These are phyloP conservation scores for Acropternis orthonyx DNA, from an alignment of 2,797 vertebrate species.

Conservation along the genomic window DNA sequence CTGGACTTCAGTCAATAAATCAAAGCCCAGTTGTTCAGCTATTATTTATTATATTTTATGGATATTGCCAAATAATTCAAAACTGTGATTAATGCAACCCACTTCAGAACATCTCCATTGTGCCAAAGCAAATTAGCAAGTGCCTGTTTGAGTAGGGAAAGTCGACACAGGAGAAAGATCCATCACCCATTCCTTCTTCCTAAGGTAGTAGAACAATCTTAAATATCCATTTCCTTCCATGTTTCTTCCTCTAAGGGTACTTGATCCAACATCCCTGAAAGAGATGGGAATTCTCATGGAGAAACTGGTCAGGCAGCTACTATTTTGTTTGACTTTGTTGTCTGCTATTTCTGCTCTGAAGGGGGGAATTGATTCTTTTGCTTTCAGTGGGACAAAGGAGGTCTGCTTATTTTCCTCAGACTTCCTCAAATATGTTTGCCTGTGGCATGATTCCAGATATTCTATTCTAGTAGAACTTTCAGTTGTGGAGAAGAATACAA, in stretches of 20 bases:
- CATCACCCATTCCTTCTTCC: background rate
- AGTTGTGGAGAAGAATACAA: background rate
- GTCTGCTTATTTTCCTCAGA: background rate
- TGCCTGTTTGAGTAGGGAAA: background rate
- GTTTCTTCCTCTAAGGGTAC: background rate
- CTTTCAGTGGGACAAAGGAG: background rate
- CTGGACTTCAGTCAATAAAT: conserved; percentile 8
- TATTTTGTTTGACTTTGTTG: background rate
- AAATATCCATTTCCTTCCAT: background rate
- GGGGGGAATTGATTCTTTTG: background rate
- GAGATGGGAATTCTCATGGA: background rate
- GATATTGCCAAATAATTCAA: background rate
- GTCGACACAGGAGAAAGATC: background rate
- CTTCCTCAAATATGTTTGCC: background rate
- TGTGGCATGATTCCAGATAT: background rate
- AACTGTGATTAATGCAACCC: background rate
- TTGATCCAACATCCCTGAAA: background rate
- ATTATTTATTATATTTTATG: conserved; percentile 45
- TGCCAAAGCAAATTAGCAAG: background rate
- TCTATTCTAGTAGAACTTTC: background rate
- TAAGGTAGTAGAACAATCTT: background rate
- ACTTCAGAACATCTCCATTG: background rate
- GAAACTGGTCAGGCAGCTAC: background rate
- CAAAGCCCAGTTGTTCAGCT: background rate
- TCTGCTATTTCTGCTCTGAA: background rate